Conservation (phyloP, 1,140 invertebrate species). For the Aphidius gifuensis region DNA sequence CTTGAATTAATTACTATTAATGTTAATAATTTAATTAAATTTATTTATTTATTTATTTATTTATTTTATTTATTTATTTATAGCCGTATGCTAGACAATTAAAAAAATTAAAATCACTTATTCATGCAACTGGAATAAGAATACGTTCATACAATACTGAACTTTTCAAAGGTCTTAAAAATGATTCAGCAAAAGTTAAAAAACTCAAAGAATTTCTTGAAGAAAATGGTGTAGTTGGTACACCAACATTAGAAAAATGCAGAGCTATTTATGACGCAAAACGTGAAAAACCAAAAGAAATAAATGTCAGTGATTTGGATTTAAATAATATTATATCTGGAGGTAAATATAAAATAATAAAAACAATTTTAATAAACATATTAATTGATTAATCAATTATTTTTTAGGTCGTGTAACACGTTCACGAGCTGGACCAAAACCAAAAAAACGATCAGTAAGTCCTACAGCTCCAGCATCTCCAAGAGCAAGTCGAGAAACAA, state of each 20-base stretch:
- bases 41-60: neutral
- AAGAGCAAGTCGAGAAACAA: slow-evolving; percentile 22
- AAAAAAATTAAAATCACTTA: slow-evolving; percentile 19
- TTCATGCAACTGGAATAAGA: slow-evolving; percentile 37
- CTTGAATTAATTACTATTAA: slow-evolving; percentile 6
- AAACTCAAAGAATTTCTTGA: slow-evolving; percentile 38
- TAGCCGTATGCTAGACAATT: no score
- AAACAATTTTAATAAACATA: slow-evolving; percentile 12
- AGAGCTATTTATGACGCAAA: neutral
- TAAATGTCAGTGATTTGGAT: slow-evolving; percentile 39
- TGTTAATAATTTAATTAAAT: neutral
- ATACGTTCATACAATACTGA: slow-evolving; percentile 37
- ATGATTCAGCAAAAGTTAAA: slow-evolving; percentile 33
- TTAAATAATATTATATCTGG: slow-evolving; percentile 39
- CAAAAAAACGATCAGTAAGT: slow-evolving; percentile 9
- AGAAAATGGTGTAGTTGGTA: slow-evolving; percentile 40
- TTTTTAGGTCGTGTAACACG: slow-evolving; percentile 42
- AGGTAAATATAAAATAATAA: slow-evolving; percentile 33
- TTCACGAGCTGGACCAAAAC: slow-evolving; percentile 30
- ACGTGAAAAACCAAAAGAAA: slow-evolving; percentile 31
- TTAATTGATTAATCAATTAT: slow-evolving; percentile 23
- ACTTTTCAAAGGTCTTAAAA: slow-evolving; percentile 40
- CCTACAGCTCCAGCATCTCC: slow-evolving; percentile 21
- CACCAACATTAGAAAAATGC: slow-evolving; percentile 45
- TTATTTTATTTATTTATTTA: neutral